A percentile compares a stretch with the other conserved stretches of the same genome.
These are phyloP conservation scores for Gila robusta DNA, from an alignment of 2,797 vertebrate species.

Conservation along the genomic window DNA sequence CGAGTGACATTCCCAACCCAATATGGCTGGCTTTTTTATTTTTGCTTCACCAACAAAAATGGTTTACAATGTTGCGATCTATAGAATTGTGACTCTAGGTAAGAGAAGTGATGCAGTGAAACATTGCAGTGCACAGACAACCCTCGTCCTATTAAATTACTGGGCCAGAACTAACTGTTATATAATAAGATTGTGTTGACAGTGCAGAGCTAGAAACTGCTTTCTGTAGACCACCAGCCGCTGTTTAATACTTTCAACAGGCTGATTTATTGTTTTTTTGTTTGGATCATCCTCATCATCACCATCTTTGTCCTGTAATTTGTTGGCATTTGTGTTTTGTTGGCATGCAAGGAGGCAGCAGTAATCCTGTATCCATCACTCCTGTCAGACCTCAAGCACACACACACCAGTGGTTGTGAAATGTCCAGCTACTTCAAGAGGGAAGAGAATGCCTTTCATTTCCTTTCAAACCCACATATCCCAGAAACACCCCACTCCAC, in stretches of 20 bases:
- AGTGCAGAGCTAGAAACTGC: not conserved
- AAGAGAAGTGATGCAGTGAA: not conserved
- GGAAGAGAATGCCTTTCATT: slow-evolving; percentile 16
- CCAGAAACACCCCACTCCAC: not conserved
- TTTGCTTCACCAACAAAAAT: slow-evolving; percentile 2
- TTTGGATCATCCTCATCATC: not conserved
- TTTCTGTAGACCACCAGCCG: slow-evolving; percentile 6
- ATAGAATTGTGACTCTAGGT: not conserved
- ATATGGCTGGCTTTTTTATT: not conserved
- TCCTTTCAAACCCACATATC: not conserved
- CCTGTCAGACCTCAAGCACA: not conserved
- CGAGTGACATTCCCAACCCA: not conserved
- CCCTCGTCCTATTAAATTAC: not conserved
- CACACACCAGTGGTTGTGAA: not conserved
- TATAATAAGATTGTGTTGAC: slow-evolving; percentile 1
- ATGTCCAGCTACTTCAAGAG: not conserved
- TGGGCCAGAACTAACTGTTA: not conserved
- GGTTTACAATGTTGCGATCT: slow-evolving; percentile 8
- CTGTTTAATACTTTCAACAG: not conserved
- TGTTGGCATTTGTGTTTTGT: not conserved
- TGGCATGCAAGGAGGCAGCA: not conserved
- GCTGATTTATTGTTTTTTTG: not conserved
- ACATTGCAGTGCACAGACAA: not conserved
- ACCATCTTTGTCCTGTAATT: not conserved
- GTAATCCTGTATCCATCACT: slow-evolving; percentile 7